Conservation (phyloP, 2,113 vertebrate genomes). For the Scortum barcoo region DNA sequence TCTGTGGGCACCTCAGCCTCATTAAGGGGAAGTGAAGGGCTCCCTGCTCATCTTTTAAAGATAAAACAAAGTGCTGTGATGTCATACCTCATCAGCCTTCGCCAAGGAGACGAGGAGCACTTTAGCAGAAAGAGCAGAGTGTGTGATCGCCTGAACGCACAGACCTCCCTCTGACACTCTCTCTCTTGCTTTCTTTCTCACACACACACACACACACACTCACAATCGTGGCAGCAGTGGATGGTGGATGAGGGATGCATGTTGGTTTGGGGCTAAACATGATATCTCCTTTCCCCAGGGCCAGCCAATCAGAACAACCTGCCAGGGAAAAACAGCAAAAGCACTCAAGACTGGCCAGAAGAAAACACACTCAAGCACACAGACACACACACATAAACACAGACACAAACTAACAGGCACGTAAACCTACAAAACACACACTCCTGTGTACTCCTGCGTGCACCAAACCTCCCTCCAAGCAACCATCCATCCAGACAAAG, state of each 20-base stretch:
- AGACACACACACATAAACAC: conserved; percentile 39
- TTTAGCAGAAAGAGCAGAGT: conserved; percentile 80
- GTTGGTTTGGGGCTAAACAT: conserved; percentile 87
- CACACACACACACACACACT: conserved; percentile 36
- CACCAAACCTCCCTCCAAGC: conserved; percentile 56
- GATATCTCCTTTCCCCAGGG: conserved; percentile 83
- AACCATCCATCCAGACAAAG: conserved; percentile 55
- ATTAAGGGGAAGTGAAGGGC: conserved; percentile 79
- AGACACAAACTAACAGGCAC: conserved; percentile 32
- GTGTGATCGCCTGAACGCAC: conserved; percentile 81
- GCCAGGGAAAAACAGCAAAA: conserved; percentile 81
- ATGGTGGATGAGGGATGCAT: conserved; percentile 82
- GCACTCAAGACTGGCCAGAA: conserved; percentile 80
- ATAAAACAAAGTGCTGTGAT: conserved; percentile 87
- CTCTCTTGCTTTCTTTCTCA: conserved; percentile 41
- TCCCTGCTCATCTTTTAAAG: conserved; percentile 86
- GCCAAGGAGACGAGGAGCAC: conserved; percentile 79
- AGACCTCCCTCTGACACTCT: conserved; percentile 80
- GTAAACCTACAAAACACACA: conserved; percentile 53
- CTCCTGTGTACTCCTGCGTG: conserved; percentile 26
- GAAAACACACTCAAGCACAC: conserved; percentile 65
- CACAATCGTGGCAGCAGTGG: conserved; percentile 53
- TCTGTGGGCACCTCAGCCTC: conserved; percentile 76
- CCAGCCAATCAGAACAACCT: conserved; percentile 84
- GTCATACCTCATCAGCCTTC: conserved; percentile 83